These are phyloP conservation scores for Corydoras maculifer DNA, from an alignment of 2,113 vertebrate species.

Conservation along the genomic window DNA sequence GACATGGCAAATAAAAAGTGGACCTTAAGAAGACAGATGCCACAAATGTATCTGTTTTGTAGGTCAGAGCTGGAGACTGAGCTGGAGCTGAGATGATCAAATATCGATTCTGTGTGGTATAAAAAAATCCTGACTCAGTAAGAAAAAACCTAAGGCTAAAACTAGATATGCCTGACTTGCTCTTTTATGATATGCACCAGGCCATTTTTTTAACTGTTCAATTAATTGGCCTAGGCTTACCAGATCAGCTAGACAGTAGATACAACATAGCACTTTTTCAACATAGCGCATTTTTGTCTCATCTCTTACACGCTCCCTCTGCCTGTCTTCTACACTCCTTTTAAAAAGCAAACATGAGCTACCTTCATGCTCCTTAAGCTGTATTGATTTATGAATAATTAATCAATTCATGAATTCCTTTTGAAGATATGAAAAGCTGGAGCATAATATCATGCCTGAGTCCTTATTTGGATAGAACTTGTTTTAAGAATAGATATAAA, in stretches of 20 bases:
- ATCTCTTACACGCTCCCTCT: neutral
- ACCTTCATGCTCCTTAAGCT: constrained; percentile 31
- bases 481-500: neutral
- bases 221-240: constrained; percentile 50
- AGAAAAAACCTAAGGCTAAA: constrained; percentile 29
- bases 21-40: constrained; percentile 36
- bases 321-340: constrained; percentile 7
- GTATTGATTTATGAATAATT: constrained; percentile 41
- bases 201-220: constrained; percentile 46
- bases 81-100: constrained; percentile 37
- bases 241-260: constrained; percentile 49
- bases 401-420: constrained; percentile 40
- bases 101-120: constrained; percentile 36
- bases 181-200: constrained; percentile 38
- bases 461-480: constrained; percentile 26
- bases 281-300: neutral
- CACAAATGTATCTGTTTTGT: constrained; percentile 38
- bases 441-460: constrained; percentile 1
- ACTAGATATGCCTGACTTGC: constrained; percentile 29
- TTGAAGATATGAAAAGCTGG: constrained; percentile 1
- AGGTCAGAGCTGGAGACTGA: constrained; percentile 34
- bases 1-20: constrained; percentile 35
- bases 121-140: constrained; percentile 23
- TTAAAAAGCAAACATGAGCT: constrained; percentile 36
- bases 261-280: constrained; percentile 24